Base-by-base conservation (phyloP, 2,888 invertebrate species). In the Synergus japonicus region DNA sequence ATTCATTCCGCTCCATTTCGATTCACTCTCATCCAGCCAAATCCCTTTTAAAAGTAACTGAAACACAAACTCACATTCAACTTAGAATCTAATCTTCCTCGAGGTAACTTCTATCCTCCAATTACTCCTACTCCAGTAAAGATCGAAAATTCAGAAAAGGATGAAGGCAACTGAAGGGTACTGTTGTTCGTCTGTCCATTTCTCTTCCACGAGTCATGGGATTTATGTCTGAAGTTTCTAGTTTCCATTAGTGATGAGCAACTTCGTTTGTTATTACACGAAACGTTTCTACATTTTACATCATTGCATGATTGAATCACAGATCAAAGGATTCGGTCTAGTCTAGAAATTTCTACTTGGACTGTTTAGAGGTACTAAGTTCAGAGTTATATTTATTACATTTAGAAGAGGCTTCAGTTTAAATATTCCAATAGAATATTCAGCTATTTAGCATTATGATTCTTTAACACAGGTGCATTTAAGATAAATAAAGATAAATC, bases 191-290 rank as follows among this genome's bases (percentile, higher is more conserved):
- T 83, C 83, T 83, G 85, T 85, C 83, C 85, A 82, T 82, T 78
- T 77, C 73, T 73, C 54, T 73, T 73, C 54, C 54, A n/a, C 73
- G 37, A 73, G 18, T 73, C 82, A 83, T 83, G 80, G 86, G 86
- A 87, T 88, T 88, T 85, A 85, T 87, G 85, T 84, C 78, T 49
- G 78, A 88, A 88, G 85, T 88, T 89, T 86, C 84, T 82, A 87
- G 88, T 85, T 89, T 88, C 89, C 89, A 88, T 89, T 89, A 89
- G 73, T 81, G 82, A 10, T 81, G 82, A 10, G 77, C 64, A 37
- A 73, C 41, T 73, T 73, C 69, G 46, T 29, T 29, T 69, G 49
- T 69, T 73, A 18, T 73, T 41, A 41, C 73, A 18, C 58, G 73
- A 1, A 54, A 18, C 54, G 54, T 58, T 73, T 73, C 73, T 58